Evolutionary conservation across 2,888 invertebrate genomes (phyloP).

Genomic region (Linyphia triangularis): DNA sequence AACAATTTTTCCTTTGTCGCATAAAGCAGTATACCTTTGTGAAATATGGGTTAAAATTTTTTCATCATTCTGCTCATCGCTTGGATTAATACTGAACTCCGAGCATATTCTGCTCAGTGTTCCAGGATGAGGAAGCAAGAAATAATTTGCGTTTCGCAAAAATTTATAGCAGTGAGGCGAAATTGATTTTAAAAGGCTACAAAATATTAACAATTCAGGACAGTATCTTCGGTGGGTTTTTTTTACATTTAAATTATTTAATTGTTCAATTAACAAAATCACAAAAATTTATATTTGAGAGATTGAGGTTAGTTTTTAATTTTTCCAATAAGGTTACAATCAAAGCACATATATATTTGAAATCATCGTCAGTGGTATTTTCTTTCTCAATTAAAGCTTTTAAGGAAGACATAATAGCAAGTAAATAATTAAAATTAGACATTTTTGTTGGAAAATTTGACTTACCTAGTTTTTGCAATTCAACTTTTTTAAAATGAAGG

Average conservation of each 20-base stretch:
- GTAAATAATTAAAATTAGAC: neutral
- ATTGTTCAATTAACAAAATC: neutral
- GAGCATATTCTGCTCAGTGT: slow-evolving; percentile 12
- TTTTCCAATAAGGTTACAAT: neutral
- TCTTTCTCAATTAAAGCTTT: neutral
- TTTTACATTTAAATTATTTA: neutral
- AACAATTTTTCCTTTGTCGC: neutral
- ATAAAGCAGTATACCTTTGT: neutral
- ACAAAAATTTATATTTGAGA: neutral
- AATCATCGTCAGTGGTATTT: neutral
- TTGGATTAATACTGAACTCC: neutral
- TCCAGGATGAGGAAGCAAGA: slow-evolving; percentile 9
- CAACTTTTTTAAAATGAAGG: neutral
- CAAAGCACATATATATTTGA: neutral
- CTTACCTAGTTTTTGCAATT: neutral
- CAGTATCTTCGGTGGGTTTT: neutral
- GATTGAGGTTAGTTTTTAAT: neutral
- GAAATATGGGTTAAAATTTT: slow-evolving; percentile 9
- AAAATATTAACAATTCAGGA: neutral
- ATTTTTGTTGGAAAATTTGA: neutral
- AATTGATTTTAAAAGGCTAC: neutral
- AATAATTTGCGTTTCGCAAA: slow-evolving; percentile 16
- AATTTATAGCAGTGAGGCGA: slow-evolving; percentile 2
- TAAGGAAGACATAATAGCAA: neutral
- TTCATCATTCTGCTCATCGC: neutral